Evolutionary conservation across 2,113 vertebrate genomes (phyloP).

Genomic region (Accipiter cooperii): DNA sequence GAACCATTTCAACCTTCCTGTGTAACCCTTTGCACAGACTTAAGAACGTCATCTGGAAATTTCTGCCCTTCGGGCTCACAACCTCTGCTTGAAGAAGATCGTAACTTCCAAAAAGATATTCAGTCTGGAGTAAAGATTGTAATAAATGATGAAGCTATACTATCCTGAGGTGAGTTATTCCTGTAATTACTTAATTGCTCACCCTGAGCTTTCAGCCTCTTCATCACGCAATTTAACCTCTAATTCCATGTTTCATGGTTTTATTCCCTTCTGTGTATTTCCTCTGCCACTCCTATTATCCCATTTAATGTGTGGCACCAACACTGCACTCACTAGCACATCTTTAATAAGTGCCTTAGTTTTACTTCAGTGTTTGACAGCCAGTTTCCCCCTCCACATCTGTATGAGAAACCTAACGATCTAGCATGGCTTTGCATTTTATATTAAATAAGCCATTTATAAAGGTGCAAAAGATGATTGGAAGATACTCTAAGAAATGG

Average conservation of each 20-base stretch:
- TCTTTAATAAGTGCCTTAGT: fast-evolving
- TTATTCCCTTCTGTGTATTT: background rate
- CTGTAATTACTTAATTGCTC: background rate
- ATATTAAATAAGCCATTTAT: background rate
- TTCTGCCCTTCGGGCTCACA: background rate
- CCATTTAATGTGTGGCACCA: background rate
- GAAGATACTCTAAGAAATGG: background rate
- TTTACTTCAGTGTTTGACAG: background rate
- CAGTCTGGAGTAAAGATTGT: background rate
- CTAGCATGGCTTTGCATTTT: background rate
- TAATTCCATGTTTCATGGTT: background rate
- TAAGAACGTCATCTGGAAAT: background rate
- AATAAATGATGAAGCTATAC: background rate
- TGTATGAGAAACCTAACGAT: fast-evolving
- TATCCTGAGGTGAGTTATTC: background rate
- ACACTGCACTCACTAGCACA: background rate
- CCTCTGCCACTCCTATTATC: background rate
- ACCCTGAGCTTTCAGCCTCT: background rate
- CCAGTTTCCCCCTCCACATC: background rate
- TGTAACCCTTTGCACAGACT: background rate
- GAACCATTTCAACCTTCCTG: background rate
- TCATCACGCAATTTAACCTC: background rate
- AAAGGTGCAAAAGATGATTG: background rate
- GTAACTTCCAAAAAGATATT: background rate
- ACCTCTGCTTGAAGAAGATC: background rate